These are phyloP conservation scores for Mugil cephalus DNA, from an alignment of 2,113 vertebrate genomes.

Conservation along the genomic window DNA sequence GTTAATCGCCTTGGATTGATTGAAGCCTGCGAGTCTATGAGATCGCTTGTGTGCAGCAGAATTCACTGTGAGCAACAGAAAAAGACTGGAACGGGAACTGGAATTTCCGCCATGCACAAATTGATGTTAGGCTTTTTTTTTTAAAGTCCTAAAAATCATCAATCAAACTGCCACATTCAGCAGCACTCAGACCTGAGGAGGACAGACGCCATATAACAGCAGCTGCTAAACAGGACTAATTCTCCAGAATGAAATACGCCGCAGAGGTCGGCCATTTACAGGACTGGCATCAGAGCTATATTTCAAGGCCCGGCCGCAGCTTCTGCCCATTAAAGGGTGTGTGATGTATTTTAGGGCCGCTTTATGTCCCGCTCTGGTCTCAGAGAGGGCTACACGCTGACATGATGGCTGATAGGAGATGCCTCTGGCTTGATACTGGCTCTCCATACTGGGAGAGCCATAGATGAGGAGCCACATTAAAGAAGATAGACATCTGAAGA, in stretches of 20 bases:
- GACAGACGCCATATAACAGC: conserved; percentile 71
- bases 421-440: conserved; percentile 46
- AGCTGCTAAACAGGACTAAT: conserved; percentile 79
- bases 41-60: conserved; percentile 34
- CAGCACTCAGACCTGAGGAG: conserved; percentile 26
- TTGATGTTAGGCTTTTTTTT: conserved; percentile 23
- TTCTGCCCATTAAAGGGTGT: conserved; percentile 79
- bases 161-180: conserved; percentile 60
- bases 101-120: conserved; percentile 31
- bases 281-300: conserved; percentile 77
- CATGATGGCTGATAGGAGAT: conserved; percentile 82
- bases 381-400: conserved; percentile 78
- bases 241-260: conserved; percentile 78
- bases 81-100: conserved; percentile 22
- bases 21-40: conserved; percentile 40
- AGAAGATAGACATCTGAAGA: conserved; percentile 46
- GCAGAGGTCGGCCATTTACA: conserved; percentile 75
- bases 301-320: conserved; percentile 77
- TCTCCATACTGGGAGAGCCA: conserved; percentile 11
- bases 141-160: conserved; percentile 37
- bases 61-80: conserved; percentile 14
- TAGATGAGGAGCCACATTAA: conserved; percentile 25
- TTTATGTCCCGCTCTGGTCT: conserved; percentile 82
- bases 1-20: conserved; percentile 63
- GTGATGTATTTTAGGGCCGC: conserved; percentile 80